Evolutionary conservation across 2,797 vertebrate genomes (phyloP).

Genomic region (Girardinus metallicus): DNA sequence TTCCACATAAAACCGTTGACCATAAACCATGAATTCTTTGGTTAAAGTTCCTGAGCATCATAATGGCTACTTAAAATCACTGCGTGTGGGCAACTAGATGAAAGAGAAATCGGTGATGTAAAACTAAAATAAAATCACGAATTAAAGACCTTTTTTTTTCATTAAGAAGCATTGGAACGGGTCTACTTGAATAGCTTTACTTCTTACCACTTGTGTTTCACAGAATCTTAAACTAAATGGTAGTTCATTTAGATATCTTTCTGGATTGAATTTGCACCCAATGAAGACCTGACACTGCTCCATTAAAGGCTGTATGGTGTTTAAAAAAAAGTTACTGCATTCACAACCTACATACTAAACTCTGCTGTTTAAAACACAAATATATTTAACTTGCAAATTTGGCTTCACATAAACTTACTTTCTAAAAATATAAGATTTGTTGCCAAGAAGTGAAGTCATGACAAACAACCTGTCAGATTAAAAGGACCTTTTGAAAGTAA

Average conservation of each 20-base stretch:
- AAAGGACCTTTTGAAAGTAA: not conserved
- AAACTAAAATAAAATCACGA: not conserved
- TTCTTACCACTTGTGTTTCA: not conserved
- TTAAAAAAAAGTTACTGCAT: not conserved
- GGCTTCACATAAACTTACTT: not conserved
- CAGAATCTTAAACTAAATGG: not conserved
- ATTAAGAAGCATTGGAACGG: not conserved
- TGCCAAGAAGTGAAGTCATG: not conserved
- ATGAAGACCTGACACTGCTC: not conserved
- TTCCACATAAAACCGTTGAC: constrained; percentile 79
- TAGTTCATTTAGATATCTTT: not conserved
- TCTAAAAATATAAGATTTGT: not conserved
- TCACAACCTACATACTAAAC: not conserved
- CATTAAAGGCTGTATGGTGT: not conserved
- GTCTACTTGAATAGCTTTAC: not conserved
- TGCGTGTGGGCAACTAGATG: constrained; percentile 13
- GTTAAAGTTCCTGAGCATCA: constrained; percentile 49
- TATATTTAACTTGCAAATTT: not conserved
- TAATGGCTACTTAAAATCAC: constrained; percentile 29
- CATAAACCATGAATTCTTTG: constrained; percentile 60
- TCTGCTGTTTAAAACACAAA: not conserved
- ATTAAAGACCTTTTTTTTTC: not conserved
- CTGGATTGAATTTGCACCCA: not conserved
- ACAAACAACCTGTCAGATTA: not conserved
- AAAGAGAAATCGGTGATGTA: constrained; percentile 1